phyloP scores from a whole-genome alignment of 1,140 invertebrate genomes.

The Platyscapa corneri region DNA sequence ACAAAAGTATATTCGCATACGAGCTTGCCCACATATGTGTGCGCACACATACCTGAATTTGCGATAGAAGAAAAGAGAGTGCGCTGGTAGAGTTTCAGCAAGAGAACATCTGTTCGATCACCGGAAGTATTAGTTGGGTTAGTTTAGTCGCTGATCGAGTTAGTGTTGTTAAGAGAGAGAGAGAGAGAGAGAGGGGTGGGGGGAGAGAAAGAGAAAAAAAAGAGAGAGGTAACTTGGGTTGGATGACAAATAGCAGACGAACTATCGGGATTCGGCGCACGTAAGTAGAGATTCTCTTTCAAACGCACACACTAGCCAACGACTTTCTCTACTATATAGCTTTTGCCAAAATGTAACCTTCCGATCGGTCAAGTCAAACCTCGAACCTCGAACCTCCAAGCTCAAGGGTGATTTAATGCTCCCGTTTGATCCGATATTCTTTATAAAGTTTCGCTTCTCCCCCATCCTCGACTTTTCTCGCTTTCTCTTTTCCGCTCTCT shows the following conservation, averaged over 20 bases:
- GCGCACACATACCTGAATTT: constrained; percentile 1
- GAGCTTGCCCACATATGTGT: no score
- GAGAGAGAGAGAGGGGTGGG: no score
- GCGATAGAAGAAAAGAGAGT: neutral
- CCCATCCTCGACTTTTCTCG: constrained; percentile 24
- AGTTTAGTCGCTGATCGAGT: constrained; percentile 67
- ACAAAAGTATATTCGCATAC: no score
- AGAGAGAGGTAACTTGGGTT: constrained; percentile 52
- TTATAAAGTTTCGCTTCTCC: constrained; percentile 65
- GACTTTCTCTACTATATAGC: constrained; percentile 26
- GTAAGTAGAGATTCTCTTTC: constrained; percentile 29
- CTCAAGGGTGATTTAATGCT: constrained; percentile 67
- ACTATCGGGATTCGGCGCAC: constrained; percentile 65
- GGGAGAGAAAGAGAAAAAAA: no score
- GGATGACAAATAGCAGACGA: constrained; percentile 69
- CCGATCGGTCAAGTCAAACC: constrained; percentile 51
- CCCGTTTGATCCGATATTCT: constrained; percentile 69
- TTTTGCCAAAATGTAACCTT: constrained; percentile 59
- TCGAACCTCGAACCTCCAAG: no score
- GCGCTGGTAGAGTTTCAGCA: constrained; percentile 26
- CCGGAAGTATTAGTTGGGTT: constrained; percentile 61
- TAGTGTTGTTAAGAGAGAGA: constrained; percentile 61
- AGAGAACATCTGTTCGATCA: constrained; percentile 58
- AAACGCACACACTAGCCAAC: neutral
- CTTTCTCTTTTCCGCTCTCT: constrained; percentile 25